Base-by-base conservation (phyloP, 1,140 invertebrate species). In the Nymphalis io region DNA sequence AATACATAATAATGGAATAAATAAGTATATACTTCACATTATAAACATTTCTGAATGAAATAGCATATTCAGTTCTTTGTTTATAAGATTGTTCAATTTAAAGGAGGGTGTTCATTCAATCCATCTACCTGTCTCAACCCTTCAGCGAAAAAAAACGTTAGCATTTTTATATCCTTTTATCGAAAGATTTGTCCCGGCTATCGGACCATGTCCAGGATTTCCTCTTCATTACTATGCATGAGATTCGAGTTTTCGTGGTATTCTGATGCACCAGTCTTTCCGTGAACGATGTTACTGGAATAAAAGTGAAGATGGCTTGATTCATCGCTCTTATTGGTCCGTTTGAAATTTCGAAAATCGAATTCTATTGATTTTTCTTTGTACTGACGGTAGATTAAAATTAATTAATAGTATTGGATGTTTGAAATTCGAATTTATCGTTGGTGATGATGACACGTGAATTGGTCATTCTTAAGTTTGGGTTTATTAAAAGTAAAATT, bases 161-260 rank as follows among this genome's bases (percentile, higher is more conserved):
- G 10, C 51, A 27, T 57, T 64, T 55, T 40, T 59, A 12, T 39
- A 11, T 53, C 60, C 42, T 18, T 44, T 55, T 57, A 23, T 57
- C 61, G 39, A n/a, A 48, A 70, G 68, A 70, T 70, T 63, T 64
- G 68, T 63, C 68, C 60, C 27, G 65, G 42, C 65, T 60, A 68
- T 27, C 59, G 64, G 68, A 70, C 68, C 70, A 72, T 72, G 46
- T 20, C 42, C 70, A 76, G 75, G 78, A 82, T 74, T 74, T 82
- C 78, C 77, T 76, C 77, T 68, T 72, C 70, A 80, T 83, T 83
- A 80, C 39, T 83, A 83, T 83, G 73, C 76, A 83, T 83, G 81
- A 83, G 78, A 77, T 77, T 72, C 73, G 60, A 71, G 63, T 76
- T 77, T 68, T 73, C 48, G 48, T 51, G 44, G 39, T 44, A 16